These are phyloP conservation scores for Calosoma granatense DNA, from an alignment of 1,140 invertebrate species.

Conservation along the genomic window DNA sequence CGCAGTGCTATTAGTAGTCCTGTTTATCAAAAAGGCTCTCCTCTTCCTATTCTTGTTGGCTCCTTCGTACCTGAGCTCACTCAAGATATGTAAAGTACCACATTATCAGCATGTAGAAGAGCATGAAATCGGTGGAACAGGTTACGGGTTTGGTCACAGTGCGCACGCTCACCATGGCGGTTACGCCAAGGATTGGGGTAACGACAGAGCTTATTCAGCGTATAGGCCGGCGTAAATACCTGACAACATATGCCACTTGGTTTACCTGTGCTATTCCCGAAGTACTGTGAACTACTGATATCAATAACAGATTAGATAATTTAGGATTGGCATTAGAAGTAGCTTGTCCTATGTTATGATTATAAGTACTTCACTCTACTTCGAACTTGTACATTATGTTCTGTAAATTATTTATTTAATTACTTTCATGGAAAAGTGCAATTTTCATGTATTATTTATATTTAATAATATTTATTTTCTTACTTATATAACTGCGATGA, in stretches of 20 bases:
- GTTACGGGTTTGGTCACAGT: not conserved
- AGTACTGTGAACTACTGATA: not conserved
- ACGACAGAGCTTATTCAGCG: constrained; percentile 27
- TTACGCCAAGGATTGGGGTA: constrained; percentile 34
- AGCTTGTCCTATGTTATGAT: too few species aligned
- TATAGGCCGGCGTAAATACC: not conserved
- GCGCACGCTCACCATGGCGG: constrained; percentile 28
- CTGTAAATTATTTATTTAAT: too few species aligned
- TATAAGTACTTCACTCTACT: too few species aligned
- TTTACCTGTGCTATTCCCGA: not conserved
- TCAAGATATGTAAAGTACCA: constrained; percentile 38
- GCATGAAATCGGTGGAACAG: not conserved
- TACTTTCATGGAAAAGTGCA: too few species aligned
- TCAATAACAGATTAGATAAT: too few species aligned
- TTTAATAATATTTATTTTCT: too few species aligned
- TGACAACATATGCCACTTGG: not conserved
- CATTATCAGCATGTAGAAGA: constrained; percentile 16
- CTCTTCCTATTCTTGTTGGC: constrained; percentile 35
- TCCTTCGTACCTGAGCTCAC: constrained; percentile 34
- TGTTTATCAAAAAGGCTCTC: constrained; percentile 44
- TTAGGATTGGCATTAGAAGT: too few species aligned
- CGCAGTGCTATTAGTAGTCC: constrained; percentile 38
- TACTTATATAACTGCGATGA: too few species aligned
- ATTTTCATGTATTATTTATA: too few species aligned
- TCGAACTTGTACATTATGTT: too few species aligned